These are phyloP conservation scores for Notodonta dromedarius DNA, from an alignment of 2,888 invertebrate genomes.

Conservation along the genomic window DNA sequence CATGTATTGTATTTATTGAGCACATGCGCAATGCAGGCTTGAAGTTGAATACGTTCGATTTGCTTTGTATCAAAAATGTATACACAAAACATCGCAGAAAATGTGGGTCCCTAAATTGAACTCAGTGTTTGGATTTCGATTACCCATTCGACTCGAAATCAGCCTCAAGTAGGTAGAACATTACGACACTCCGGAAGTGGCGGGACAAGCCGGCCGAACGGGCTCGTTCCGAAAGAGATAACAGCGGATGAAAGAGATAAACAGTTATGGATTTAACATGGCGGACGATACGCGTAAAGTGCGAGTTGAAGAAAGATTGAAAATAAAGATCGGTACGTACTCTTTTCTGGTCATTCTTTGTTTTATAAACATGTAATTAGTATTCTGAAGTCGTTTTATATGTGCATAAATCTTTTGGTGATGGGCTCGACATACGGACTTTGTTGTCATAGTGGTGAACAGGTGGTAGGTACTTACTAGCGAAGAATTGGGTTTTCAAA, in stretches of 20 bases:
- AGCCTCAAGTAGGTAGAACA: slow-evolving; percentile 79
- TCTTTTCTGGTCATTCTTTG: slow-evolving; percentile 43
- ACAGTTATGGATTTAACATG: slow-evolving; percentile 95
- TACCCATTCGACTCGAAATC: slow-evolving; percentile 58
- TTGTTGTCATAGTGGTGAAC: slow-evolving; percentile 78
- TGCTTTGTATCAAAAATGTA: slow-evolving; percentile 42
- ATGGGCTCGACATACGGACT: slow-evolving; percentile 30
- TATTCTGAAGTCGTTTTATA: slow-evolving; percentile 20
- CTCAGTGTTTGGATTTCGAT: slow-evolving; percentile 56
- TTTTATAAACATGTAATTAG: slow-evolving; percentile 17
- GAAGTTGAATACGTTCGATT: slow-evolving; percentile 56
- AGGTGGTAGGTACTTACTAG: slow-evolving; percentile 64
- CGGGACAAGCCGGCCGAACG: slow-evolving; percentile 81
- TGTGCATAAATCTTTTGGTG: slow-evolving; percentile 12
- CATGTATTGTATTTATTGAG: slow-evolving; percentile 55
- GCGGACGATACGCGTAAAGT: slow-evolving; percentile 95
- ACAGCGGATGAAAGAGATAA: slow-evolving; percentile 85
- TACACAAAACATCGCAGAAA: slow-evolving; percentile 48
- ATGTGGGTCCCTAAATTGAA: slow-evolving; percentile 54
- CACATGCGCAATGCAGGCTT: slow-evolving; percentile 76
- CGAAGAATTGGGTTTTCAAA: slow-evolving; percentile 52
- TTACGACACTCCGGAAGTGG: slow-evolving; percentile 85
- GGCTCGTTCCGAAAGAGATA: slow-evolving; percentile 84
- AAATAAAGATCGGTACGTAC: slow-evolving; percentile 96
- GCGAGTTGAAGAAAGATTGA: slow-evolving; percentile 96